phyloP scores from a whole-genome alignment of 2,797 vertebrate genomes.

The Propithecus perrieri region DNA sequence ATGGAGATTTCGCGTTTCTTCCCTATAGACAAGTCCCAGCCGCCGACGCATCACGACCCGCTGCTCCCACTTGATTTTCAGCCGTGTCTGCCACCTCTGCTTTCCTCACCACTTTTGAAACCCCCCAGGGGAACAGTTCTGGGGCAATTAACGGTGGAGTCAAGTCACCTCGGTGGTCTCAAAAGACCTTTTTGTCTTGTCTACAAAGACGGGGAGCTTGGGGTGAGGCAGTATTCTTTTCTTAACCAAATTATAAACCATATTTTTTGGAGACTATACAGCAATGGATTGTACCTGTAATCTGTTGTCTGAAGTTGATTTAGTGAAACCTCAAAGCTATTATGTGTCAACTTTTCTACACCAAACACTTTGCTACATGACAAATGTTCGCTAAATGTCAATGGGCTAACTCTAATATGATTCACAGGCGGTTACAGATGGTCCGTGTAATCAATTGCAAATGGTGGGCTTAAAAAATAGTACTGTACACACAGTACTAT shows the following conservation, averaged over 20 bases:
- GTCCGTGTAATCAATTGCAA: conserved; percentile 52
- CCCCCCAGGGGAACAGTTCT: neutral
- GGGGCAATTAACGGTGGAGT: neutral
- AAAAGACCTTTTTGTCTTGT: conserved; percentile 38
- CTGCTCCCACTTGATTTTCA: neutral
- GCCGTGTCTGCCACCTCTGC: neutral
- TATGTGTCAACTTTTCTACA: conserved; percentile 35
- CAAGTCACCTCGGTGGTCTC: neutral
- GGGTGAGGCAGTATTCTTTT: neutral
- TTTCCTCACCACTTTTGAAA: neutral
- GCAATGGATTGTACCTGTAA: neutral
- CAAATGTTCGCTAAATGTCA: conserved; percentile 61
- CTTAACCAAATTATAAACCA: neutral
- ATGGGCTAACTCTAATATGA: conserved; percentile 28
- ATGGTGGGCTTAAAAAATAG: conserved; percentile 45
- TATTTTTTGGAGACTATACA: neutral
- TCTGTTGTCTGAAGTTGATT: conserved; percentile 23
- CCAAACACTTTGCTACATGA: conserved; percentile 48
- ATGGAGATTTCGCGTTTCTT: neutral
- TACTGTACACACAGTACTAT: conserved; percentile 12
- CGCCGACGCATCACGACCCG: neutral
- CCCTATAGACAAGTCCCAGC: neutral
- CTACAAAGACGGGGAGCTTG: neutral
- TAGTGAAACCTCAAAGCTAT: conserved; percentile 49
- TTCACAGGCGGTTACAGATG: conserved; percentile 62